Evolutionary conservation across 2,113 vertebrate species (phyloP).

Genomic region (Neogale vison): DNA sequence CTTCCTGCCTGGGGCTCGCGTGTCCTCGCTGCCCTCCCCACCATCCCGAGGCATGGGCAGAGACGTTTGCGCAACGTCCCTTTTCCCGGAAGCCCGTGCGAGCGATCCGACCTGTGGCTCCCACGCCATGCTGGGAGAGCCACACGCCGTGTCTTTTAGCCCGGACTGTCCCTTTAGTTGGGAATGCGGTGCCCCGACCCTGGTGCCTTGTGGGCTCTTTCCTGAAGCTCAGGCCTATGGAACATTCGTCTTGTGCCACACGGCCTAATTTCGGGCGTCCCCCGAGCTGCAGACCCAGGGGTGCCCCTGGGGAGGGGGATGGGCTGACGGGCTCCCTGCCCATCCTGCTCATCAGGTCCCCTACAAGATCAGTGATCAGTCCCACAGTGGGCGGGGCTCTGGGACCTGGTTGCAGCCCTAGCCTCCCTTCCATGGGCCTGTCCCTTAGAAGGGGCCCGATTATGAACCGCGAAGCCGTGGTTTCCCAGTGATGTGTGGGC

Average conservation of each 20-base stretch:
- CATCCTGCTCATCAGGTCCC: neutral
- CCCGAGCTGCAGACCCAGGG: neutral
- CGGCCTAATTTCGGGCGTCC: neutral
- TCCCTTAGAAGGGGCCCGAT: neutral
- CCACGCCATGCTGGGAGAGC: no score
- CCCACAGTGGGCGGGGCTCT: neutral
- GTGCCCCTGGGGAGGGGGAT: neutral
- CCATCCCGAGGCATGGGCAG: rapidly evolving
- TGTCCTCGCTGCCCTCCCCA: neutral
- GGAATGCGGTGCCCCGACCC: neutral
- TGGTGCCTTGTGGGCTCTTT: neutral
- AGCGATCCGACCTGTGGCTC: no score
- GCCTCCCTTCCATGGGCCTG: neutral
- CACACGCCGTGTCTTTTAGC: neutral
- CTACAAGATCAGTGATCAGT: neutral
- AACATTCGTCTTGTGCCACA: neutral
- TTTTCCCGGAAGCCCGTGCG: neutral
- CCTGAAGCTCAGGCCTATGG: neutral
- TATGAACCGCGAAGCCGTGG: neutral
- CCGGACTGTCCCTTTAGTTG: rapidly evolving
- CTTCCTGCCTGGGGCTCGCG: neutral
- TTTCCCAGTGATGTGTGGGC: neutral
- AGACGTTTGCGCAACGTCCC: neutral
- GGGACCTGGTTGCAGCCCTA: neutral
- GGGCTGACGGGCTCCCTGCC: neutral